Base-by-base conservation (phyloP, 1,140 invertebrate genomes). In the Drosophila subobscura region DNA sequence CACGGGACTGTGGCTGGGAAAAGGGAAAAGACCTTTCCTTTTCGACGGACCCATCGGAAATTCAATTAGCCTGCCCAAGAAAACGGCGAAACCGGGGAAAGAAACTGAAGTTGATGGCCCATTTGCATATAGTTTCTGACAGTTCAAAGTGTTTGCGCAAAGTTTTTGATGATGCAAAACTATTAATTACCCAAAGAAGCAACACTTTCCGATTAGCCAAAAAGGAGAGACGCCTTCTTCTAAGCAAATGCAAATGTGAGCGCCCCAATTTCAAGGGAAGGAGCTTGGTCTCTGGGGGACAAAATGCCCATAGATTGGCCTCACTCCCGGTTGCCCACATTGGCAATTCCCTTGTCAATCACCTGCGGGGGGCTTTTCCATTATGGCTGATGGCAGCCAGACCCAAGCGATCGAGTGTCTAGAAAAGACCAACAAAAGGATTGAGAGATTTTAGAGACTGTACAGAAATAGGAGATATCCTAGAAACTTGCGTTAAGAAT, bases 41-140 rank as follows among this genome's bases (percentile, higher is more conserved):
- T 60, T 60, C 57, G 70, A 72, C 47, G 56, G 64, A 57, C 47
- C 33, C 53, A 49, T 65, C 47, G 58, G 45, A 77, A 85, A 85
- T 80, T 85, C 73, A 77, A 85, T 85, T 85, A 67, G 29, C 54
- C 42, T 29, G 45, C 55, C 64, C 47, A 77, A 79, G 79, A 84
- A 84, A 81, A 71, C 75, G 44, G 42, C 16, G 16, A 20, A 20
- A 63, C 59, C 41, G 41, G 54, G 73, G 29, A 61, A 65, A 40
- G 64, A 10, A 68, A 56, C 66, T 68, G 51, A 64, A 65, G 7
- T 51, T 65, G 63, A 65, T 25, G 63, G 63, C 65, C 7, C 27
- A 86, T 86, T 86, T 86, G 83, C 81, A 86, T 86, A 72, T 53
- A 81, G 74, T 86, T 78, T 61, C 40, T 44, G 71, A 40, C 53